These are phyloP conservation scores for Dasypogon diadema DNA, from an alignment of 2,888 invertebrate species.

Conservation along the genomic window DNA sequence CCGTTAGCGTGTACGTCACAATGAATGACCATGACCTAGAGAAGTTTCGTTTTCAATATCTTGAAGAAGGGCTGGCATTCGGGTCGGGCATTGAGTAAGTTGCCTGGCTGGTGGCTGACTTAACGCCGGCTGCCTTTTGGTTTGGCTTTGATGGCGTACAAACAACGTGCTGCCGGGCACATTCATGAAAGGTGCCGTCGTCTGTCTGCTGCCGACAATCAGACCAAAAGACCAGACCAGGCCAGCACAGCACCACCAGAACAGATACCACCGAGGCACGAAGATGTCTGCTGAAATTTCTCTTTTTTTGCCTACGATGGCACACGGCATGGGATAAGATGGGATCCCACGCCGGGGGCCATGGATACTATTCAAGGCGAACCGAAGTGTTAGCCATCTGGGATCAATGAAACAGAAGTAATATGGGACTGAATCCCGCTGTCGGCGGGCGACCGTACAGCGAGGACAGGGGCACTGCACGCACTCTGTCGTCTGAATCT, in stretches of 20 bases:
- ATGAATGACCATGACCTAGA: conserved; percentile 50
- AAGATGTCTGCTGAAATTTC: conserved; percentile 47
- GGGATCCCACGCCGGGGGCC: conserved; percentile 50
- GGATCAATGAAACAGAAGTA: conserved; percentile 52
- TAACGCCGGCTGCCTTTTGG: conserved; percentile 17
- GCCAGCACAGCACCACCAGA: conserved; percentile 23
- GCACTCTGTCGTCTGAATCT: conserved; percentile 23
- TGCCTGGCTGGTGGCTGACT: conserved; percentile 16
- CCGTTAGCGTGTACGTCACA: conserved; percentile 38
- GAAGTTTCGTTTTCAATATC: conserved; percentile 45
- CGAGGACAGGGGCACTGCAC: conserved; percentile 38
- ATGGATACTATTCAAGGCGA: conserved; percentile 44
- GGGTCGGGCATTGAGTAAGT: conserved; percentile 12
- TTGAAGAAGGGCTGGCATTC: conserved; percentile 44
- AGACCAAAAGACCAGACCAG: conserved; percentile 16
- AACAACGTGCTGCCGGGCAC: conserved; percentile 49
- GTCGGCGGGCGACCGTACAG: conserved; percentile 34
- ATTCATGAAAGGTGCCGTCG: conserved; percentile 51
- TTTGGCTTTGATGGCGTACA: conserved; percentile 22
- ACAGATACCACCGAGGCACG: conserved; percentile 20
- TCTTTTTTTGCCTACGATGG: conserved; percentile 52
- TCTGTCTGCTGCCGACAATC: conserved; percentile 38
- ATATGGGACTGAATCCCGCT: conserved; percentile 28
- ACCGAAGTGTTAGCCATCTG: conserved; percentile 48
- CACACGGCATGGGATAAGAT: conserved; percentile 50